Evolutionary conservation across 1,140 invertebrate genomes (phyloP).

Genomic region (Pogonognathellus flavescens): DNA sequence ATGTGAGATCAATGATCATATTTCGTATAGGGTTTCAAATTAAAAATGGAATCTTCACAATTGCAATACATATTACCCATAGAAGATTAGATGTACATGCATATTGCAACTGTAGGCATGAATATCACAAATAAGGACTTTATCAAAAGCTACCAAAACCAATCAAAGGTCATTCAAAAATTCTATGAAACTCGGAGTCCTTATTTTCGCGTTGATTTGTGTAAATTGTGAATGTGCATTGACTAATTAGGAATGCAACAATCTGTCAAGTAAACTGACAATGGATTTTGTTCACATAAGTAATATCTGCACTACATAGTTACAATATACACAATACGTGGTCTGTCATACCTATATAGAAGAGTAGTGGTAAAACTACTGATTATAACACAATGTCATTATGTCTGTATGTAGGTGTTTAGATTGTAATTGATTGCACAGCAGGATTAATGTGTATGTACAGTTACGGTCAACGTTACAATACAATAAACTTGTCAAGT

Average conservation of each 20-base stretch:
- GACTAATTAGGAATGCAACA: no score
- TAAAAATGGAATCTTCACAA: not conserved
- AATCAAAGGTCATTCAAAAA: not conserved
- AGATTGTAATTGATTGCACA: slow-evolving; percentile 33
- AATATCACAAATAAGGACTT: slow-evolving; percentile 45
- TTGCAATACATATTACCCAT: no score
- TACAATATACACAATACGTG: no score
- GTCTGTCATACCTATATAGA: no score
- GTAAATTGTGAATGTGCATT: no score
- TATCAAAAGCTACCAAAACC: not conserved
- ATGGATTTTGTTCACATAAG: no score
- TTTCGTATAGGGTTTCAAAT: not conserved
- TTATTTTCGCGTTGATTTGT: not conserved
- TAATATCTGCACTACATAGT: no score
- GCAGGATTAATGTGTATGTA: slow-evolving; percentile 4
- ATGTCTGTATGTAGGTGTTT: not conserved
- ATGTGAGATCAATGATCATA: not conserved
- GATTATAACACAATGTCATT: no score
- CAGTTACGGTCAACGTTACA: slow-evolving; percentile 39
- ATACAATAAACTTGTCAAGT: not conserved
- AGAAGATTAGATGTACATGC: no score
- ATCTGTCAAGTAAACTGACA: no score
- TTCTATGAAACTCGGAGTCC: slow-evolving; percentile 7
- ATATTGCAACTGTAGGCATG: slow-evolving; percentile 17
- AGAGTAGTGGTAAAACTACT: no score